Percentiles rank a stretch among this genome's conserved stretches.
These are phyloP conservation scores for Baryphthengus martii DNA, from an alignment of 2,113 vertebrate species.

Conservation along the genomic window DNA sequence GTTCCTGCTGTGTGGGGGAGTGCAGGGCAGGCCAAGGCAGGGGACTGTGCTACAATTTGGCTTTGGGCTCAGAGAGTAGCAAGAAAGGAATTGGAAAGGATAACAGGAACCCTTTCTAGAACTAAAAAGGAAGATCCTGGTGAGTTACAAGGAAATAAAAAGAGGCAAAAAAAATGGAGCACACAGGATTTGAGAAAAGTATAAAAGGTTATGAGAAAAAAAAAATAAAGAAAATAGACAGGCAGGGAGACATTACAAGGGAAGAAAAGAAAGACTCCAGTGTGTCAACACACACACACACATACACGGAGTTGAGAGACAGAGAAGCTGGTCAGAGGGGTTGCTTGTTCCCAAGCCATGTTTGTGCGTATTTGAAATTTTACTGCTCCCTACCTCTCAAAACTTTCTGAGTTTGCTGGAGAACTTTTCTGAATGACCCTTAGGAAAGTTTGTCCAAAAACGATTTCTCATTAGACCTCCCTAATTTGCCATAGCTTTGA, in stretches of 20 bases:
- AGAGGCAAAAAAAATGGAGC: background rate
- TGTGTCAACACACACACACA: background rate
- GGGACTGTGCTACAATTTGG: background rate
- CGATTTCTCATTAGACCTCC: background rate
- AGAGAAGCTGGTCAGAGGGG: background rate
- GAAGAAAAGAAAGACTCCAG: background rate
- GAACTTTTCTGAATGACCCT: background rate
- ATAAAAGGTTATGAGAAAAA: background rate
- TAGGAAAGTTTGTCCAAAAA: background rate
- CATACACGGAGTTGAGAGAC: rapidly evolving
- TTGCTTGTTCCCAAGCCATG: background rate
- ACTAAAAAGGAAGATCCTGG: background rate
- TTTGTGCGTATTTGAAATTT: background rate
- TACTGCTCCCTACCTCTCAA: background rate
- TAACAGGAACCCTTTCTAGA: background rate
- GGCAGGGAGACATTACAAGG: background rate
- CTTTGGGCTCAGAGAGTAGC: background rate
- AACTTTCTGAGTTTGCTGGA: background rate
- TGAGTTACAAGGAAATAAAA: background rate
- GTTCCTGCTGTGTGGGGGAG: rapidly evolving
- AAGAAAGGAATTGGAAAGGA: background rate
- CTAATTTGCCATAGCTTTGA: slow-evolving; percentile 1
- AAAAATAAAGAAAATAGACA: background rate
- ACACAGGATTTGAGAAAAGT: background rate
- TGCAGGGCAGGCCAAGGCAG: background rate